Conservation (phyloP, 2,113 vertebrate species). For the Felis catus region DNA sequence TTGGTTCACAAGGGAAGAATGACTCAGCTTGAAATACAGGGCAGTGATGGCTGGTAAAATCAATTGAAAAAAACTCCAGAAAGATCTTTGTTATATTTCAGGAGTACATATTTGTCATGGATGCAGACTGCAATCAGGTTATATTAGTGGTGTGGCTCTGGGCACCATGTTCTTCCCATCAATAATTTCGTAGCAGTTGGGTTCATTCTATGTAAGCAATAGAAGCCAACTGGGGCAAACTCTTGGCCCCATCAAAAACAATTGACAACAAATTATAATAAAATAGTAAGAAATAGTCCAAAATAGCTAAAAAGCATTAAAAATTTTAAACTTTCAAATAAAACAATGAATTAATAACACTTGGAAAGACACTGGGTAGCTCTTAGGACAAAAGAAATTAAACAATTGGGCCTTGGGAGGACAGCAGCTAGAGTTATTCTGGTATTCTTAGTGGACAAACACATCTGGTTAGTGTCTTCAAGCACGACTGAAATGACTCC, state of each 20-base stretch:
- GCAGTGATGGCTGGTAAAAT: neutral
- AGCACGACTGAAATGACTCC: neutral
- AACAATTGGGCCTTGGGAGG: neutral
- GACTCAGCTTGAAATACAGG: slow-evolving; percentile 39
- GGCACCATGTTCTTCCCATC: neutral
- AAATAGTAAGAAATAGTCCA: slow-evolving; percentile 3
- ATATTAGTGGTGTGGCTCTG: neutral
- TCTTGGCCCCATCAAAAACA: neutral
- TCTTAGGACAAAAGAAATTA: slow-evolving; percentile 19
- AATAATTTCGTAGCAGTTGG: neutral
- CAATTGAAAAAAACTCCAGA: neutral
- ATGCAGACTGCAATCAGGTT: neutral
- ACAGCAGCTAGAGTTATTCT: neutral
- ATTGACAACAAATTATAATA: neutral
- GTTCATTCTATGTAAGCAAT: neutral
- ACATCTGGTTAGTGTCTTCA: neutral
- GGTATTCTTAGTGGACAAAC: neutral
- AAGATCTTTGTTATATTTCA: slow-evolving; percentile 33
- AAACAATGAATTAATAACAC: neutral
- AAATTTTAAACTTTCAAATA: neutral
- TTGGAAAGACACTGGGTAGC: neutral
- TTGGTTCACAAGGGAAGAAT: neutral
- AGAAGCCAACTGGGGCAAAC: neutral
- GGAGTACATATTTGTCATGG: neutral
- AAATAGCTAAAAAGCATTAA: slow-evolving; percentile 20